These are phyloP conservation scores for Gnathonemus echidnorhynchus DNA, from an alignment of 2,113 vertebrate genomes.

Conservation along the genomic window DNA sequence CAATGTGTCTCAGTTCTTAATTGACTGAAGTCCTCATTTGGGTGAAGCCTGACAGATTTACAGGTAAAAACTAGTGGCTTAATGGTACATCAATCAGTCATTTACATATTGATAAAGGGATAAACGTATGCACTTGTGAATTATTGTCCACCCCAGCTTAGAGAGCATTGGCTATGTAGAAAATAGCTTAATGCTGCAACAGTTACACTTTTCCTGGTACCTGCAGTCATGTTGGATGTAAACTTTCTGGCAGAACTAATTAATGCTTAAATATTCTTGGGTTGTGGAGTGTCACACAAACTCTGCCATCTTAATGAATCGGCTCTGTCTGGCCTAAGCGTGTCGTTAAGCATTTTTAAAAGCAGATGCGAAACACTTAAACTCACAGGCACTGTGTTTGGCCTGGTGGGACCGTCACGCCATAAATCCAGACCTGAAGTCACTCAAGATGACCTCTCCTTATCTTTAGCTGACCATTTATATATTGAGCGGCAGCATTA, in stretches of 20 bases:
- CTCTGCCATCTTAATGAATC: background rate
- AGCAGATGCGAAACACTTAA: background rate
- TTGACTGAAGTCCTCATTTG: background rate
- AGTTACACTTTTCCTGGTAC: background rate
- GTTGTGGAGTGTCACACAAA: background rate
- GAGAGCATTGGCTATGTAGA: background rate
- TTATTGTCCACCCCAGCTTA: background rate
- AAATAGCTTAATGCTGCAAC: background rate
- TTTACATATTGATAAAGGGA: background rate
- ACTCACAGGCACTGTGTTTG: background rate
- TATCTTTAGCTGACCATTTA: background rate
- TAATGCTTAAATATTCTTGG: background rate
- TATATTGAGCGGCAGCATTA: background rate
- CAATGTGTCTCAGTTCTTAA: background rate
- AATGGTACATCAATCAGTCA: background rate
- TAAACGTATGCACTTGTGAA: background rate
- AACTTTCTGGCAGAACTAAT: background rate
- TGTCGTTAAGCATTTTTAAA: background rate
- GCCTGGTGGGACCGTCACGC: background rate
- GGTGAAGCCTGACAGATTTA: background rate
- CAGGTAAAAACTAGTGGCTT: background rate
- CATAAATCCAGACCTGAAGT: background rate
- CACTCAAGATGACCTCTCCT: background rate
- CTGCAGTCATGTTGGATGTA: background rate
- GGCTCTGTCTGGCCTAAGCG: background rate